Percentiles rank a stretch among this genome's conserved stretches.
Conservation (phyloP, 2,113 vertebrate genomes). For the Echinops telfairi region DNA sequence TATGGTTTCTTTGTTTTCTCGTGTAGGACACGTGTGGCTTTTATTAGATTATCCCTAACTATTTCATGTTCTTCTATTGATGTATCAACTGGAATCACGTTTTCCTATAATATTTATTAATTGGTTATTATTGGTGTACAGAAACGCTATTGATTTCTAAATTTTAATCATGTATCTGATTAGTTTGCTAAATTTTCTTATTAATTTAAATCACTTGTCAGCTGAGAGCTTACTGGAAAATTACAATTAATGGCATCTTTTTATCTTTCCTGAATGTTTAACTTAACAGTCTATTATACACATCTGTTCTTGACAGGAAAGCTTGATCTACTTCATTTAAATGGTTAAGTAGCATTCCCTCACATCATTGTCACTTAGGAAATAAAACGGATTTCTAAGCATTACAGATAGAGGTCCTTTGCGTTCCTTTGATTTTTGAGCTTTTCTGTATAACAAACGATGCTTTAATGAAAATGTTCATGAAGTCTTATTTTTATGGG, state of each 20-base stretch:
- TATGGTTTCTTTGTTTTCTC: background rate
- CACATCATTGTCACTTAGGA: background rate
- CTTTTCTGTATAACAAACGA: background rate
- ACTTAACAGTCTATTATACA: background rate
- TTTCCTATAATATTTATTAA: background rate
- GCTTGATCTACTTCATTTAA: background rate
- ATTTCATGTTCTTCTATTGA: background rate
- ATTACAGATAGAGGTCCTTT: background rate
- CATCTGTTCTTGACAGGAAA: background rate
- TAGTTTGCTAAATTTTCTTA: background rate
- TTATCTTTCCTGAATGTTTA: background rate
- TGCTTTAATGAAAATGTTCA: background rate
- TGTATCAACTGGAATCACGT: background rate
- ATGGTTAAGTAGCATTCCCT: background rate
- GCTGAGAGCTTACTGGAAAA: background rate
- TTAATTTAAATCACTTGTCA: background rate
- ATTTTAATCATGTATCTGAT: background rate
- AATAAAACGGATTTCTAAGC: background rate
- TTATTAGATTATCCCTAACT: background rate
- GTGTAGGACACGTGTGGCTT: background rate
- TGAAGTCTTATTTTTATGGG: background rate
- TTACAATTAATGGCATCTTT: conserved; percentile 23
- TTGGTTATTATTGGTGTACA: background rate
- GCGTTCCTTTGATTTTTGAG: background rate
- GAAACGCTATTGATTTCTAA: conserved; percentile 12